phyloP scores from a whole-genome alignment of 2,113 vertebrate genomes.

The Gnathonemus echidnorhynchus region DNA sequence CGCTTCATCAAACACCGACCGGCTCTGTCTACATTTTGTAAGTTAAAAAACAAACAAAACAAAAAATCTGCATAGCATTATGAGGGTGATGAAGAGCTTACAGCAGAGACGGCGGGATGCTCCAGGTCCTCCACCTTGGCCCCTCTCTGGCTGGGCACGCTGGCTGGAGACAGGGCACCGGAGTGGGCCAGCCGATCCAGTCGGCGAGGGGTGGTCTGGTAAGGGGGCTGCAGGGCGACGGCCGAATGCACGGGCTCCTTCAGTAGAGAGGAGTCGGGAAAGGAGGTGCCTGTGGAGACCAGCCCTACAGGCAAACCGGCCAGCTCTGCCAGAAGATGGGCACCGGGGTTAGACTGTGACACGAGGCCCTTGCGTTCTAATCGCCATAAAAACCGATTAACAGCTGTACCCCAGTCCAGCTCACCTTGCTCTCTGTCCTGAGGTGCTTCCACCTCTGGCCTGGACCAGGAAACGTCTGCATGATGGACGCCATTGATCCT shows the following conservation, averaged over 20 bases:
- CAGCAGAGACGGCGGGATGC: constrained; percentile 27
- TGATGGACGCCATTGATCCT: neutral
- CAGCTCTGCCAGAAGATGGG: neutral
- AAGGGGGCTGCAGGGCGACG: constrained; percentile 71
- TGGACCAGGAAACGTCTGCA: neutral
- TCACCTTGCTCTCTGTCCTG: neutral
- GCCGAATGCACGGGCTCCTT: constrained; percentile 62
- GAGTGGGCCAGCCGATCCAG: neutral
- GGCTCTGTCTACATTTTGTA: neutral
- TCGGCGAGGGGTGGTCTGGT: constrained; percentile 57
- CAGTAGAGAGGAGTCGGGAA: constrained; percentile 45
- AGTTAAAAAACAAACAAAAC: neutral
- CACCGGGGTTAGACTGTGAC: neutral
- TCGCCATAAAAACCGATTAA: neutral
- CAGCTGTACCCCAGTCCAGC: neutral
- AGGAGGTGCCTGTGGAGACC: neutral
- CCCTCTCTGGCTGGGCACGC: neutral
- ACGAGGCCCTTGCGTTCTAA: neutral
- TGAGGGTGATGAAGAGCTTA: constrained; percentile 17
- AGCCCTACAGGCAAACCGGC: neutral
- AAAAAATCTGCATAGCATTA: neutral
- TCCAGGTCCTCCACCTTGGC: neutral
- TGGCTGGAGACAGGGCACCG: neutral
- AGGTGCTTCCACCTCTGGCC: neutral
- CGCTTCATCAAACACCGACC: neutral